phyloP scores from a whole-genome alignment of 2,797 vertebrate species.

The Lacerta bilineata region DNA sequence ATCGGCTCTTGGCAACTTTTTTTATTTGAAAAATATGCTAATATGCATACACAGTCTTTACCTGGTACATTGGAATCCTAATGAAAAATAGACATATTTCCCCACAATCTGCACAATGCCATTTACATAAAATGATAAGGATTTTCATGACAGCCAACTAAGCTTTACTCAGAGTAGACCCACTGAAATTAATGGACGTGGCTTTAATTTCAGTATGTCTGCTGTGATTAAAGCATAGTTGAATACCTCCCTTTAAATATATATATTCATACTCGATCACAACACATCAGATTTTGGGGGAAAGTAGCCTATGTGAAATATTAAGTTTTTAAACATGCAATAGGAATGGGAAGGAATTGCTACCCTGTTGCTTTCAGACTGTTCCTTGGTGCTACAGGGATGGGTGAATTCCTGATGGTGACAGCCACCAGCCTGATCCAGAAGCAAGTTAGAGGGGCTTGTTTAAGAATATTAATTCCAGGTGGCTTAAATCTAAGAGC shows the following conservation, averaged over 20 bases:
- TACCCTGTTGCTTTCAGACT: no score
- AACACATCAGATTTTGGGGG: not conserved
- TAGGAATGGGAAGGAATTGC: not conserved
- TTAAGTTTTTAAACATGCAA: not conserved
- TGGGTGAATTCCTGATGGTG: not conserved
- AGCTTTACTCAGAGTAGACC: no score
- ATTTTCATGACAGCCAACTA: not conserved
- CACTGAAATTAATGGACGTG: no score
- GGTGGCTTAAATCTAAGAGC: not conserved
- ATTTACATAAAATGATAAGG: not conserved
- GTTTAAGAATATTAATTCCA: slow-evolving; percentile 3
- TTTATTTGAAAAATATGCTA: slow-evolving; percentile 19
- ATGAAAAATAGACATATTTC: not conserved
- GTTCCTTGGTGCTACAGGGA: not conserved
- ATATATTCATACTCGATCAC: not conserved
- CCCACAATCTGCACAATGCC: not conserved
- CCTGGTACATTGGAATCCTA: not conserved
- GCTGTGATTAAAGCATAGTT: no score
- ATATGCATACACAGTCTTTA: not conserved
- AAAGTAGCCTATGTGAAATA: not conserved
- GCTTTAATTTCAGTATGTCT: no score
- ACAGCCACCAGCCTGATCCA: not conserved
- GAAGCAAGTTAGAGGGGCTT: not conserved
- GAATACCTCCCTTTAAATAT: not conserved
- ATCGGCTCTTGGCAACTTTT: not conserved